Conservation (phyloP, 2,888 invertebrate genomes). For the Polyploca ridens region DNA sequence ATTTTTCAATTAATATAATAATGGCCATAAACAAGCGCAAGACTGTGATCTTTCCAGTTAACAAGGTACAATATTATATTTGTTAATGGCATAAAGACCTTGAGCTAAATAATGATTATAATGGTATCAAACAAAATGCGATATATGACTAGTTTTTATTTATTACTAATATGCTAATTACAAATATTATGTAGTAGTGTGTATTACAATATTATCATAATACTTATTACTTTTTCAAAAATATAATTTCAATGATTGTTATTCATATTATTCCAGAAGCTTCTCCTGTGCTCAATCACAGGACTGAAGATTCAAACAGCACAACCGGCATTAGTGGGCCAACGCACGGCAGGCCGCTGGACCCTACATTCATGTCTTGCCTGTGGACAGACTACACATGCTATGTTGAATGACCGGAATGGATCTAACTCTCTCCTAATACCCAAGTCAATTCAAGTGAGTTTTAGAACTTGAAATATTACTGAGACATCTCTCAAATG, state of each 20-base stretch:
- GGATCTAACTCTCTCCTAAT: slow-evolving; percentile 78
- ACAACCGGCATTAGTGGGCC: slow-evolving; percentile 84
- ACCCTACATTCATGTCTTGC: slow-evolving; percentile 86
- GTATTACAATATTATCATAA: too few species aligned
- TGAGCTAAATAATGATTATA: slow-evolving; percentile 7
- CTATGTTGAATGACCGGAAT: slow-evolving; percentile 81
- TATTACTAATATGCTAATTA: too few species aligned
- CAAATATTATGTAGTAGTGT: too few species aligned
- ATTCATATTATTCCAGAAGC: slow-evolving; percentile 67
- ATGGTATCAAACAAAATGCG: slow-evolving; percentile 13
- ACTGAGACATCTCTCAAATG: not conserved
- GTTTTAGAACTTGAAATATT: slow-evolving; percentile 40
- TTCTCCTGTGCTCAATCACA: slow-evolving; percentile 78
- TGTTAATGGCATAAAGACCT: slow-evolving; percentile 12
- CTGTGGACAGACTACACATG: slow-evolving; percentile 87
- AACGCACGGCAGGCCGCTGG: slow-evolving; percentile 85
- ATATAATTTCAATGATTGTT: slow-evolving; percentile 17
- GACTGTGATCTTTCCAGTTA: not conserved
- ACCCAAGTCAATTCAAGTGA: slow-evolving; percentile 84
- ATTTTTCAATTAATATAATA: not conserved
- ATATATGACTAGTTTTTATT: too few species aligned
- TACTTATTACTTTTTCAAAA: slow-evolving; percentile 15
- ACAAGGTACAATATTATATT: slow-evolving; percentile 4
- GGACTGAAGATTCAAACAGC: slow-evolving; percentile 80
- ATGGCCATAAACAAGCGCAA: too few species aligned